Conservation (phyloP, 2,113 vertebrate species). For the Gymnorhina tibicen region DNA sequence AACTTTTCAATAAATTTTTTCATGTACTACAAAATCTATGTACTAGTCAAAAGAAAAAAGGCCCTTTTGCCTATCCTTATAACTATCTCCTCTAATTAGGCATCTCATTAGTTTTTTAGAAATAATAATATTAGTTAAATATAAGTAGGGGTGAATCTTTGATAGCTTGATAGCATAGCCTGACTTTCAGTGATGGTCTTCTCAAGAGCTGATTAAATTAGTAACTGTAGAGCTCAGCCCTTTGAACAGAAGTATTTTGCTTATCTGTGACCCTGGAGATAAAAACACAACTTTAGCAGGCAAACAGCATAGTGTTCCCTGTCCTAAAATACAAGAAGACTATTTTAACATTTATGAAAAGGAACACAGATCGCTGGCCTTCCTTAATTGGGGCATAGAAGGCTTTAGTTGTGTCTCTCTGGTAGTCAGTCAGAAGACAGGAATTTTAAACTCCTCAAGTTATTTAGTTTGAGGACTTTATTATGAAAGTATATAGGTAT, state of each 20-base stretch:
- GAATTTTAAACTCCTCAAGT: neutral
- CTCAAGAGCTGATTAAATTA: neutral
- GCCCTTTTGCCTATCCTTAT: neutral
- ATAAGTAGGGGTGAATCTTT: neutral
- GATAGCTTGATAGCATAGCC: neutral
- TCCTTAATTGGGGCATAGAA: neutral
- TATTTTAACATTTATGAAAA: neutral
- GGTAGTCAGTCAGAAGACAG: neutral
- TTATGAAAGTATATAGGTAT: neutral
- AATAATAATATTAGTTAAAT: neutral
- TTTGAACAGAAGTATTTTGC: neutral
- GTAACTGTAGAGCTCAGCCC: neutral
- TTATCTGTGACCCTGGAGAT: neutral
- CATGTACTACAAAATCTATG: neutral
- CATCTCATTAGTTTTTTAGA: neutral
- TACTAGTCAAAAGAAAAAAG: neutral
- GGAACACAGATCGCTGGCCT: accelerated
- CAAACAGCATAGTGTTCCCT: neutral
- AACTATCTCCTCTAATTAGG: neutral
- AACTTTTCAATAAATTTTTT: neutral
- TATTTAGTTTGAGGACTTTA: neutral
- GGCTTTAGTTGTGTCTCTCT: neutral
- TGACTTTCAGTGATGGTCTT: neutral
- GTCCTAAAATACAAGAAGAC: neutral
- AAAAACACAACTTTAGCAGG: neutral